Evolutionary conservation across 1,140 invertebrate species (phyloP).

Genomic region (Amyelois transitella): DNA sequence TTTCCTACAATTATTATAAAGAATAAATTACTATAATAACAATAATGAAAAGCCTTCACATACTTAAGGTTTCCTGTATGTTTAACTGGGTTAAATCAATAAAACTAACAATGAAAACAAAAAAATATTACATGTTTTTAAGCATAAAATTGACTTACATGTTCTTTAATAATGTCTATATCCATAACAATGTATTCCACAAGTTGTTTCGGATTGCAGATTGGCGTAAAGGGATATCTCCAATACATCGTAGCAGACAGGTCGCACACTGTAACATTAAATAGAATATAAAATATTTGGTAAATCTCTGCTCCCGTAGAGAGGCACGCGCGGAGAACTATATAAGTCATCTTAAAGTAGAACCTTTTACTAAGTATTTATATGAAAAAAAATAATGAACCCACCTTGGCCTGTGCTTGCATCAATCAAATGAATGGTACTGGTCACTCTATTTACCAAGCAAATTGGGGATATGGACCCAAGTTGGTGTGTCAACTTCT

Average conservation of each 20-base stretch:
- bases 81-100: too few species aligned
- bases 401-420: constrained; percentile 91
- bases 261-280: constrained; percentile 84
- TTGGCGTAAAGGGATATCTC: constrained; percentile 87
- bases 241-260: constrained; percentile 88
- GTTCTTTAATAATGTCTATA: constrained; percentile 87
- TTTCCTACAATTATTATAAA: constrained; percentile 68
- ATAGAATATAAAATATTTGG: not conserved
- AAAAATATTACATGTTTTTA: not conserved
- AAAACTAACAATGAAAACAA: too few species aligned
- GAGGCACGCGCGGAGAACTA: too few species aligned
- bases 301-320: too few species aligned
- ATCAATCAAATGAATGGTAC: constrained; percentile 94
- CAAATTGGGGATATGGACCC: constrained; percentile 96
- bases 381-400: constrained; percentile 6
- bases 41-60: too few species aligned
- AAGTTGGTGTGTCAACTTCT: constrained; percentile 89
- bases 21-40: too few species aligned
- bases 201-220: constrained; percentile 94
- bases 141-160: constrained; percentile 58
- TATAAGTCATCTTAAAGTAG: too few species aligned
- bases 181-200: constrained; percentile 97
- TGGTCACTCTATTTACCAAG: constrained; percentile 92
- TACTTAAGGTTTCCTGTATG: too few species aligned
- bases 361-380: too few species aligned